phyloP scores from a whole-genome alignment of 2,113 vertebrate genomes.

The Lethenteron reissneri region DNA sequence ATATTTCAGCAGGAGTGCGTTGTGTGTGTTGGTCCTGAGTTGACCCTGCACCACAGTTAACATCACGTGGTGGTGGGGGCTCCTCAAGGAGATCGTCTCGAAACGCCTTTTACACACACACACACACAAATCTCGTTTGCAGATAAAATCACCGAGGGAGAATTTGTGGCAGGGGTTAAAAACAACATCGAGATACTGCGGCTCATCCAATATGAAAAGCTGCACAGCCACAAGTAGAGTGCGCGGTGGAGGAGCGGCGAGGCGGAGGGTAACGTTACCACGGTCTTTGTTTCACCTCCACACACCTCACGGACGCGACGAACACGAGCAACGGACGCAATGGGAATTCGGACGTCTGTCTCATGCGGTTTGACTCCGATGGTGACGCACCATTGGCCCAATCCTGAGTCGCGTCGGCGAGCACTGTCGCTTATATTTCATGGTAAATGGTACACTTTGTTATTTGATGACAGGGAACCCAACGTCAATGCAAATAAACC shows the following conservation, averaged over 20 bases:
- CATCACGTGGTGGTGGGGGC: neutral
- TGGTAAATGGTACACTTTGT: too few species aligned
- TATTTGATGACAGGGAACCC: too few species aligned
- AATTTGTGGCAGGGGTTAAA: constrained; percentile 57
- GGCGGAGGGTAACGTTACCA: constrained; percentile 38
- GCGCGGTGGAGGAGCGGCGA: constrained; percentile 36
- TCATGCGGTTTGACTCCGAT: neutral
- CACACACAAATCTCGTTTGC: constrained; percentile 9
- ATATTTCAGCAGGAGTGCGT: neutral
- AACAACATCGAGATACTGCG: constrained; percentile 59
- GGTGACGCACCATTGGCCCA: too few species aligned
- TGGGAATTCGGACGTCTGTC: neutral
- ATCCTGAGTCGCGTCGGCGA: too few species aligned
- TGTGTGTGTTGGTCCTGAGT: too few species aligned
- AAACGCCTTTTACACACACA: constrained; percentile 1
- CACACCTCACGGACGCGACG: neutral
- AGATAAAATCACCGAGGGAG: constrained; percentile 59
- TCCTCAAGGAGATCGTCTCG: neutral
- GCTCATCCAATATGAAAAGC: constrained; percentile 58
- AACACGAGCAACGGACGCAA: neutral
- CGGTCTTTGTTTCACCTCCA: neutral
- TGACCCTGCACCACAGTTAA: neutral
- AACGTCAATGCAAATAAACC: too few species aligned
- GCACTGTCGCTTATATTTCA: too few species aligned
- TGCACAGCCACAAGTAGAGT: constrained; percentile 17